Percentiles rank a stretch among this genome's conserved stretches.
phyloP scores from a whole-genome alignment of 64 coral and sea anemone species.

The Porites lutea region DNA sequence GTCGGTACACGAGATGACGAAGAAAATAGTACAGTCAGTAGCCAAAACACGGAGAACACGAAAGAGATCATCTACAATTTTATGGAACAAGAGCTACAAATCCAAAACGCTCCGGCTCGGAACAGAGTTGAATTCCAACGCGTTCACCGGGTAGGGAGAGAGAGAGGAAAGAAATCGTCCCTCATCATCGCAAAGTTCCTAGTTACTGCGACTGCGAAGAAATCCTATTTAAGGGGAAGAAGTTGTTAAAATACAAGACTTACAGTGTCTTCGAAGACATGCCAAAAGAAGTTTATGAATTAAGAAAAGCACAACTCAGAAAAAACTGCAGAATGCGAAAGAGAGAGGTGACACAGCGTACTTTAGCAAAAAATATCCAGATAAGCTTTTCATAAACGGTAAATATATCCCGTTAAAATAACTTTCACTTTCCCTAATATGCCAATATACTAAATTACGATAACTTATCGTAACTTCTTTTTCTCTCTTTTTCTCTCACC shows the following conservation, averaged over 20 bases:
- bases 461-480: background rate
- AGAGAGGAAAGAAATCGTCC: no score
- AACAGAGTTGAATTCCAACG: no score
- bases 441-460: background rate
- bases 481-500: background rate
- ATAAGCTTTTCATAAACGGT: background rate
- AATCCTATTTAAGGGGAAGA: background rate
- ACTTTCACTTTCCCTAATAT: background rate
- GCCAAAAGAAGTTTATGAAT: background rate
- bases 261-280: background rate
- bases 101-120: no score
- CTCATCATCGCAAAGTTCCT: no score
- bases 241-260: background rate
- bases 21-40: no score
- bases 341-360: background rate
- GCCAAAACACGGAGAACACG: no score
- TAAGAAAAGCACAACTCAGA: background rate
- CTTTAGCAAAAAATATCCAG: background rate
- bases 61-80: no score
- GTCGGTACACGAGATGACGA: no score
- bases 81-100: no score
- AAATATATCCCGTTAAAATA: background rate
- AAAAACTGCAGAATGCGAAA: background rate
- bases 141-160: no score
- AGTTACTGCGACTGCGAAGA: background rate